A percentile compares a stretch with the other conserved stretches of the same genome.
These are phyloP conservation scores for Agrilus mali DNA, from an alignment of 2,888 invertebrate genomes.

Conservation along the genomic window DNA sequence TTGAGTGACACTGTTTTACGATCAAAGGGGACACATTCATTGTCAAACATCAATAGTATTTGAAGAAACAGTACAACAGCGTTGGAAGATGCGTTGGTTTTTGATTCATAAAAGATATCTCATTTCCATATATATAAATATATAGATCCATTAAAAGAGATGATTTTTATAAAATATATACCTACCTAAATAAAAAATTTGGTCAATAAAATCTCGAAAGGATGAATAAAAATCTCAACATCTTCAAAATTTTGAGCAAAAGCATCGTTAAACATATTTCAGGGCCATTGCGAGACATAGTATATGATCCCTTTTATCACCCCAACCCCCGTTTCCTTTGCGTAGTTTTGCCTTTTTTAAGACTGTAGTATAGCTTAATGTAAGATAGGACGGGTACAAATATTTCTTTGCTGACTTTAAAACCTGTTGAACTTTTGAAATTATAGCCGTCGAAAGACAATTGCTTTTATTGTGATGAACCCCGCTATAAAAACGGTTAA, in stretches of 20 bases:
- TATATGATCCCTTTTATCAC: constrained; percentile 74
- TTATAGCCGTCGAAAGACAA: constrained; percentile 75
- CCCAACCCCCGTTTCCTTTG: constrained; percentile 97
- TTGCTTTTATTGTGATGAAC: constrained; percentile 91
- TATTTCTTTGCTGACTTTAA: constrained; percentile 57
- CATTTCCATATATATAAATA: too few relatives aligned
- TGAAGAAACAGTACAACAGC: too few relatives aligned
- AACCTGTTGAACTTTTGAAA: constrained; percentile 72
- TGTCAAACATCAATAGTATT: too few relatives aligned
- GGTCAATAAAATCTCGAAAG: background rate
- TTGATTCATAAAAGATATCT: too few relatives aligned
- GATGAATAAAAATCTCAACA: background rate
- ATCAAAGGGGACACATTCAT: too few relatives aligned
- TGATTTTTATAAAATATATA: too few relatives aligned
- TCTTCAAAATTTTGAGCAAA: constrained; percentile 5
- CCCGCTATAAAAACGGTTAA: constrained; percentile 50
- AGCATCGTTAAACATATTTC: constrained; percentile 20
- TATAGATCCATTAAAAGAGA: too few relatives aligned
- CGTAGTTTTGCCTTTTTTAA: constrained; percentile 62
- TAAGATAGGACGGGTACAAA: constrained; percentile 58
- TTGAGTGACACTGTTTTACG: too few relatives aligned
- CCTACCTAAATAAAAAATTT: too few relatives aligned
- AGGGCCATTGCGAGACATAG: constrained; percentile 65
- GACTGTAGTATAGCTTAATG: constrained; percentile 50
- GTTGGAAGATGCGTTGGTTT: too few relatives aligned